phyloP scores from a whole-genome alignment of 2,113 vertebrate species.

The Urocolius indicus region DNA sequence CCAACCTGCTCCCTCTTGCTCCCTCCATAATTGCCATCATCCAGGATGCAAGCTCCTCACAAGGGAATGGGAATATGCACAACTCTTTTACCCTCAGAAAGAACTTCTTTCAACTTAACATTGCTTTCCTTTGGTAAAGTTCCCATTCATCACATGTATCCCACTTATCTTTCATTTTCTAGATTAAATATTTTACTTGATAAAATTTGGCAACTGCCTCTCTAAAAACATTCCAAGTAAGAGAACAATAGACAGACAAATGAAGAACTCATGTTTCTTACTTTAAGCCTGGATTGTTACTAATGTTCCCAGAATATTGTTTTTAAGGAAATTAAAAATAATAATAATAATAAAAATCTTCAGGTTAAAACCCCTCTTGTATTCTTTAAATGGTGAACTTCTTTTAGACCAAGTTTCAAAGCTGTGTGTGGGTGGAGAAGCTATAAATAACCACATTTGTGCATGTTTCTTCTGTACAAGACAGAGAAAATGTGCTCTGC shows the following conservation, averaged over 20 bases:
- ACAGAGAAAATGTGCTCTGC: conserved; percentile 46
- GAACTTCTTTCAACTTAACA: neutral
- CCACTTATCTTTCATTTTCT: conserved; percentile 44
- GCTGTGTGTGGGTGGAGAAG: conserved; percentile 30
- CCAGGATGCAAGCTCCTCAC: neutral
- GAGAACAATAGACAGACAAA: conserved; percentile 60
- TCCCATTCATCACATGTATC: conserved; percentile 32
- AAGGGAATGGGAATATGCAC: neutral
- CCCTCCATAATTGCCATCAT: neutral
- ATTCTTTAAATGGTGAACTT: conserved; percentile 25
- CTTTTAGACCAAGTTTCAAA: conserved; percentile 35
- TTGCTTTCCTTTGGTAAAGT: conserved; percentile 31
- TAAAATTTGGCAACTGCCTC: conserved; percentile 41
- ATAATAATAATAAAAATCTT: neutral
- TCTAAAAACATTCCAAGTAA: conserved; percentile 59
- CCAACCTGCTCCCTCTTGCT: neutral
- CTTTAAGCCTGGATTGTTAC: conserved; percentile 12
- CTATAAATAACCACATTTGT: conserved; percentile 61
- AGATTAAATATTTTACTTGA: conserved; percentile 46
- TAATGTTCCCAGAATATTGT: conserved; percentile 29
- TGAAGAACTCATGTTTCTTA: conserved; percentile 52
- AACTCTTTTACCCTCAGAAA: neutral
- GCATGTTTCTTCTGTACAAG: conserved; percentile 40
- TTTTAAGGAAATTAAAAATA: conserved; percentile 7
- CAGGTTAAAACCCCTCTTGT: neutral